Percentiles rank a stretch among this genome's conserved stretches.
These are phyloP conservation scores for Amblyjoppa proteus DNA, from an alignment of 2,888 invertebrate species.

Conservation along the genomic window DNA sequence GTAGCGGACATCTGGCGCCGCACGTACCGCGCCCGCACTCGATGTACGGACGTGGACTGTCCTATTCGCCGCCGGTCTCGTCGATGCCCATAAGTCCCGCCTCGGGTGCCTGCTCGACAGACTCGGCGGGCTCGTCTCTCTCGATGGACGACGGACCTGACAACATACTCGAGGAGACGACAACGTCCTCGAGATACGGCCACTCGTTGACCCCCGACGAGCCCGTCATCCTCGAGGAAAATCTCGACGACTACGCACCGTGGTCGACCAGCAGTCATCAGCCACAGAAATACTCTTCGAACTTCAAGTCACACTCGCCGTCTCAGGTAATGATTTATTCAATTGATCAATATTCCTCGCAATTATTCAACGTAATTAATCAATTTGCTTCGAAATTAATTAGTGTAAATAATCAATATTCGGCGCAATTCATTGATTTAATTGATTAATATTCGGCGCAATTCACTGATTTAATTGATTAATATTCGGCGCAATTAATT, in stretches of 20 bases:
- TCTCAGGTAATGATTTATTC: constrained; percentile 81
- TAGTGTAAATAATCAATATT: too few species aligned
- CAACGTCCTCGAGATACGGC: constrained; percentile 83
- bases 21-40: constrained; percentile 85
- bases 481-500: too few species aligned
- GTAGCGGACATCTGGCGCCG: constrained; percentile 84
- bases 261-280: constrained; percentile 79
- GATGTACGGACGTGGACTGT: constrained; percentile 85
- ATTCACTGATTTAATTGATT: too few species aligned
- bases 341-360: not conserved
- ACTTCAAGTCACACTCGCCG: constrained; percentile 85
- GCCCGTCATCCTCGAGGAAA: constrained; percentile 89
- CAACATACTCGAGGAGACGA: constrained; percentile 81
- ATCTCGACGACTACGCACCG: constrained; percentile 86
- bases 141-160: constrained; percentile 89
- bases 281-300: constrained; percentile 83
- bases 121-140: constrained; percentile 89
- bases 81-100: constrained; percentile 88
- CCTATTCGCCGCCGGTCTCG: constrained; percentile 86
- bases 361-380: not conserved
- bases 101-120: constrained; percentile 88
- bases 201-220: constrained; percentile 88
- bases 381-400: too few species aligned
- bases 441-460: too few species aligned
- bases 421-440: too few species aligned